phyloP scores from a whole-genome alignment of 2,113 vertebrate genomes.

The Seriola rivoliana region DNA sequence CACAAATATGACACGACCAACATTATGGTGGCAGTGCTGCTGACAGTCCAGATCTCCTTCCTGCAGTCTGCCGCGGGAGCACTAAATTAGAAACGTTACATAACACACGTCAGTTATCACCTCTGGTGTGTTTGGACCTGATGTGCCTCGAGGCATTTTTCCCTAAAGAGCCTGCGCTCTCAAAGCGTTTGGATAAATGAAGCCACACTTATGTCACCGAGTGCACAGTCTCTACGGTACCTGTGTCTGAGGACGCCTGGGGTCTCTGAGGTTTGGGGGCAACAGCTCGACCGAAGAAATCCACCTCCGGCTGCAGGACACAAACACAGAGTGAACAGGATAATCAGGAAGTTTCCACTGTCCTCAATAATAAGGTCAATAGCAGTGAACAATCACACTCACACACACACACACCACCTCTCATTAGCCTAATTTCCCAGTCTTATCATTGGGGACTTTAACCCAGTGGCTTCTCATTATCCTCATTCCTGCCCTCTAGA shows the following conservation, averaged over 20 bases:
- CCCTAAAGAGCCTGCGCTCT: neutral
- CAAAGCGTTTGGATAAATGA: conserved; percentile 5
- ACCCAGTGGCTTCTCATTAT: conserved; percentile 58
- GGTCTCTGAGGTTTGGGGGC: conserved; percentile 72
- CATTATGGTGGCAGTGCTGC: neutral
- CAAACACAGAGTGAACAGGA: conserved; percentile 15
- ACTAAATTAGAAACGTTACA: conserved; percentile 26
- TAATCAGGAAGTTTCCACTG: conserved; percentile 12
- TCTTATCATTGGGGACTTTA: conserved; percentile 44
- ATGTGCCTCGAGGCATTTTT: conserved; percentile 25
- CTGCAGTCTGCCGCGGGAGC: conserved; percentile 4
- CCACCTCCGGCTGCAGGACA: conserved; percentile 81
- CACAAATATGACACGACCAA: conserved; percentile 10
- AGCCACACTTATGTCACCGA: neutral
- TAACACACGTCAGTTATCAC: conserved; percentile 36
- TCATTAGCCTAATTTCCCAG: conserved; percentile 74
- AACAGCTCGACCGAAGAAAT: conserved; percentile 84
- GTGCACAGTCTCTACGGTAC: conserved; percentile 51
- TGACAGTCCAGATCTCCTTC: conserved; percentile 18
- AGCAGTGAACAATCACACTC: conserved; percentile 13
- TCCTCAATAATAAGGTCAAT: conserved; percentile 52
- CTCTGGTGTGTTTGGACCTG: conserved; percentile 23
- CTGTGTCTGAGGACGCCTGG: conserved; percentile 58
- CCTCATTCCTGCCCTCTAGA: conserved; percentile 72
- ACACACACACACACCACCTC: conserved; percentile 10